Evolutionary conservation across 2,113 vertebrate genomes (phyloP), one percentile per base, ranked within the genome.

Genomic region (Erythrocercus mccallii): DNA sequence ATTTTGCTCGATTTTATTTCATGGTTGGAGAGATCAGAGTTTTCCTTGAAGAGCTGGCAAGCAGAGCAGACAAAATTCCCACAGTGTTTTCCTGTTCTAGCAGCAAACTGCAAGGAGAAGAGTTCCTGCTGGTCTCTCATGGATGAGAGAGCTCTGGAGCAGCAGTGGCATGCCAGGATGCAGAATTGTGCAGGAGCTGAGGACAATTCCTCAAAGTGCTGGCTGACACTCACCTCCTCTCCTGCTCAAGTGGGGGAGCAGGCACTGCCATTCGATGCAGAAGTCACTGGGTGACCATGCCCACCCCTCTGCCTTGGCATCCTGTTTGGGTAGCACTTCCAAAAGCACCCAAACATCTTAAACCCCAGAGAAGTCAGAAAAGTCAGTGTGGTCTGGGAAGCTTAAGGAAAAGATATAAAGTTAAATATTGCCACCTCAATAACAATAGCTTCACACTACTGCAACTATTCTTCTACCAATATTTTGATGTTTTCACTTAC

Each of bases 11-110:
- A 7, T 72, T 95, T 83, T 89, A 53, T 83, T 86, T 93, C 66
- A 81, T 22, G 15, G 64, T 58, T 91, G 92, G 54, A 81, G 77
- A 84, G 85, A 69, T 53, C 5, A 15, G 66, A 79, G 62, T 30
- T 88, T 60, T 81, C 77, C 88, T 81, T 73, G 81, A 84, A 73
- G 84, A 83, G 84, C 90, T 91, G 68, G 84, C 87, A 80, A 53
- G 81, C 87, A 83, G 38, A 86, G 53, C 58, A 72, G 86, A 40
- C 45, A 57, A 13, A 73, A 84, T 81, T 90, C 90, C 88, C 64
- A 20, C 0, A 13, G 69, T 77, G 27, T 73, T 81, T 25, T 94
- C 64, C 90, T 61, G 22, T 48, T 80, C 50, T 8, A 76, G 87
- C 84, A 77, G 73, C 65, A 73, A 15, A 2, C 35, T 51, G 48